Base-by-base conservation (phyloP, 2,888 invertebrate species). In the Oligia latruncula region DNA sequence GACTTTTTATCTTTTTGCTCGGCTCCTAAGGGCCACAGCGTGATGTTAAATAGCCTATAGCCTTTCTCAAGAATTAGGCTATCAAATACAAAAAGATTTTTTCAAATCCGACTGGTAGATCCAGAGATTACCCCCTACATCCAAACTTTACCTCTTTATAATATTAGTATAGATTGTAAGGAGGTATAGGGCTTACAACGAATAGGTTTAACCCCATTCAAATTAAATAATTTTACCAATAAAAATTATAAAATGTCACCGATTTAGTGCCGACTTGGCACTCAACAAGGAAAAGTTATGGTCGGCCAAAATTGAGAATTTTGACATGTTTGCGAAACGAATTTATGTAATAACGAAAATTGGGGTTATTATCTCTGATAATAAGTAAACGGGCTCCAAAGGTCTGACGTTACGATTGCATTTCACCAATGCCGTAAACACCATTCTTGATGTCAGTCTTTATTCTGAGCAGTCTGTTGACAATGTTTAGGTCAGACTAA, bases 321-420 rank as follows among this genome's bases (percentile, higher is more conserved):
- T 43, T 46, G 58, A 66, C 52, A 49, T 35, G 13, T 35, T 79
- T 60, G 6, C 71, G 71, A 84, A 80, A 84, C 55, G 15, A n/a
- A 40, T 62, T 84, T 66, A 80, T 67, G 40, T 80, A 84, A 81
- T 29, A 79, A 58, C 29, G n/a, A 64, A 49, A 64, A 70, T 58
- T 84, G 58, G 49, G 55, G 62, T 58, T 49, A 83, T 78, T 78
- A 64, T 70, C 40, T 81, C 64, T 62, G 15, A 64, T 64, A 76
- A 29, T 35, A 60, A 49, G n/a, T 35, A 6, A 58, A 78, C 60
- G 80, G 49, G 35, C 29, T 62, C 23, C 6, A 60, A 77, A 80
- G 80, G 58, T 66, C 58, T 82, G 65, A 71, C 66, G 46, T 80
- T 68, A 23, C 29, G 29, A 80, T 83, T 67, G 52, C 29, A 74